Base-by-base conservation (phyloP, 2,888 invertebrate genomes). In the Actias luna region DNA sequence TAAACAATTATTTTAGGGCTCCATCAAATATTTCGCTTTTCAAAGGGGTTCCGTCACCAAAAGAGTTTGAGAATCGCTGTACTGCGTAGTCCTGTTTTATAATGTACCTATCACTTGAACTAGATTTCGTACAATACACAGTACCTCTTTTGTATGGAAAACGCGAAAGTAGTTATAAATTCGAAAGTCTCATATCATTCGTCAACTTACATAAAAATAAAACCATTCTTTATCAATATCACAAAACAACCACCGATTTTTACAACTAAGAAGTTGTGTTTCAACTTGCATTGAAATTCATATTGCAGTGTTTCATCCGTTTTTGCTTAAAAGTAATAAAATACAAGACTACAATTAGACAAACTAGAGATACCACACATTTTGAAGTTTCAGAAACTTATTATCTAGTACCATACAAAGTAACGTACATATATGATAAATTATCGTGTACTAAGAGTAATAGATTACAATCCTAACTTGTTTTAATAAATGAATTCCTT, bases 211-310 rank as follows among this genome's bases (percentile, higher is more conserved):
- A 58, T 63, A 62, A 55, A 50, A 60, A 35, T 42, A 8, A 18
- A n/a, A n/a, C 8, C 58, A 58, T 31, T 35, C 52, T 22, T 50
- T 33, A 63, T 63, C 33, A 55, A 22, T 58, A 63, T 60, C 52
- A 61, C 63, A 63, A n/a, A 42, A 18, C 2, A 65, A n/a, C 0
- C 10, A 12, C 4, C 22, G 36, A 60, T 60, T 64, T 60, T n/a
- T 60, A 27, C 55, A 61, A 61, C 29, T 18, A 36, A 36, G 36
- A 31, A 27, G 14, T n/a, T 22, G n/a, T 57, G 29, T 18, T 55
- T 36, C 29, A n/a, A 36, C 22, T 39, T 57, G 10, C 25, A 50
- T 22, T 22, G 1, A 22, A 46, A 46, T 18, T 0, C 18, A 46
- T 22, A 22, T 1, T 42, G 7, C 2, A 22, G 8, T 46, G 5